These are phyloP conservation scores for Centropus bengalensis DNA, from an alignment of 2,113 vertebrate genomes.

Conservation along the genomic window DNA sequence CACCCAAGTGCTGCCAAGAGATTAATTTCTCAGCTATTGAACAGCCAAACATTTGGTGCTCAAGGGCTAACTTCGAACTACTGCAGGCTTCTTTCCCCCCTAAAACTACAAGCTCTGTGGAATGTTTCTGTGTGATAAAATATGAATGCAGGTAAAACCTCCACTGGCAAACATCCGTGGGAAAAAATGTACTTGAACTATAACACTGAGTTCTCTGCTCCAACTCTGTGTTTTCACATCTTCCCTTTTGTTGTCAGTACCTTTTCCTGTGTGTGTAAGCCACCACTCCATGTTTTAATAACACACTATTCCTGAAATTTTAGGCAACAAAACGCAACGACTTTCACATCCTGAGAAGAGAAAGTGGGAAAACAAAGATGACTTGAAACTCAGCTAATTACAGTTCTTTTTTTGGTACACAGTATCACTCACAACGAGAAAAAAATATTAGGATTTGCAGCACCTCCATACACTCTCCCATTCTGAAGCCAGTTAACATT, in stretches of 20 bases:
- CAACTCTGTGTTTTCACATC: background rate
- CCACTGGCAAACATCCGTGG: background rate
- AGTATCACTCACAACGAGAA: background rate
- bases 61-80: background rate
- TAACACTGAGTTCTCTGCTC: background rate
- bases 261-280: background rate
- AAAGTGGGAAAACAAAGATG: background rate
- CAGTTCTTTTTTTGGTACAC: background rate
- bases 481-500: background rate
- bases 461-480: background rate
- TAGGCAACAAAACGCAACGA: background rate
- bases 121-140: conserved; percentile 40
- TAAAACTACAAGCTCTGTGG: background rate
- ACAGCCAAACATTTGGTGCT: conserved; percentile 21
- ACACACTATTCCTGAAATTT: background rate
- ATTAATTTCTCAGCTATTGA: conserved; percentile 30
- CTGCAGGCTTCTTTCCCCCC: conserved; percentile 8
- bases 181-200: background rate
- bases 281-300: background rate
- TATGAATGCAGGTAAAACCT: conserved; percentile 16
- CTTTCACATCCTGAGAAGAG: background rate
- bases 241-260: background rate
- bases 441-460: background rate
- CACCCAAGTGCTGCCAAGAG: background rate
- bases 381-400: background rate